Base-by-base conservation (phyloP, 2,888 invertebrate genomes). In the Adela reaumurella region DNA sequence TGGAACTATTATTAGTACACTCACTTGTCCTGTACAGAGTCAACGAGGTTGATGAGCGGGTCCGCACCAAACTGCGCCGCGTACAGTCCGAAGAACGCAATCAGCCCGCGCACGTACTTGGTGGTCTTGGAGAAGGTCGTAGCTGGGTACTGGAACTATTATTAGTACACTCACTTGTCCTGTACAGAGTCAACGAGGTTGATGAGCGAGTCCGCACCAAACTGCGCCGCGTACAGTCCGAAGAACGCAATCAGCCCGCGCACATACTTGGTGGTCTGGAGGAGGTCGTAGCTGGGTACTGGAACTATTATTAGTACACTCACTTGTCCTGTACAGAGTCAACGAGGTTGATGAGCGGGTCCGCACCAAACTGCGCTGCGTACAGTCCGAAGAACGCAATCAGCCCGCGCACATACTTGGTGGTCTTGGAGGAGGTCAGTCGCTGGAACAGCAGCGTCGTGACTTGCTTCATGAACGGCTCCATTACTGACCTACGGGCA, bases 201-300 rank as follows among this genome's bases (percentile, higher is more conserved):
- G 1, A 96, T 82, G 16, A 98, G 80, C 47, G 82, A 74, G 48
- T 83, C 79, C 0, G 93, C 85, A 1, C 94, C 91, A 63, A 89
- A 87, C 67, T 91, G 90, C 45, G 92, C 85, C 2, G 89, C 84
- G 73, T 90, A 97, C 61, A 93, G 85, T 47, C 88, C 90, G 63
- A 97, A 89, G 77, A 97, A 98, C 0, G 94, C 92, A 52, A 97
- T 88, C 5, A 98, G 80, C 17, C 91, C 88, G 63, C 92, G 91
- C 42, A 97, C 87, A 70, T 90, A 98, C 77, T 98, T 98, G 0
- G 94, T 90, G 0, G 99, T 99, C 76, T 97, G n/a, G n/a, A n/a
- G n/a, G n/a, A n/a, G n/a, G n/a, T n/a, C n/a, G n/a, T n/a, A n/a
- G n/a, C n/a, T n/a, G n/a, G n/a, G n/a, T n/a, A 14, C n/a, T n/a